Evolutionary conservation across 2,797 vertebrate genomes (phyloP), one percentile per base, ranked within the genome.

Genomic region (Chloroceryle inda): DNA sequence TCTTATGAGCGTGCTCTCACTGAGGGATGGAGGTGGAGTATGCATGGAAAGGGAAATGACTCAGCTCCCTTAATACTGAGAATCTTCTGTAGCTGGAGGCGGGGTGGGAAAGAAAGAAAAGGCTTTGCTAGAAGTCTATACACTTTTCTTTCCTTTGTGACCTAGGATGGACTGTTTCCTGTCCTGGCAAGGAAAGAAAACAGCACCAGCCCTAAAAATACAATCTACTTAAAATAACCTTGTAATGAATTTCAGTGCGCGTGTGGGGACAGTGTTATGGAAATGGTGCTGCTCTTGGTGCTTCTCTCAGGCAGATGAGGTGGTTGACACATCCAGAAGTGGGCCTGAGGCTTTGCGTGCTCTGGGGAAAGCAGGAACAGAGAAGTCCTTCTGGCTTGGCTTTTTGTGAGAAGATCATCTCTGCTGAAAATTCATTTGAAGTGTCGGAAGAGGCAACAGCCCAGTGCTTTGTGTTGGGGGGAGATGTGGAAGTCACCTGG

Each of bases 1-100:
- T 95, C 88, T 59, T 58, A 50, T 94, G 89, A 92, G 95, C 97
- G 97, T 96, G 50, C 92, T 97, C 76, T 91, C 38, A 17, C 74
- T 97, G 96, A 78, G 92, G 92, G 87, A 75, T 33, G 47, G 71
- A 56, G 73, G 72, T 61, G 73, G 85, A 83, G 76, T 77, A 91
- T 81, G 69, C 62, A 7, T 38, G 76, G 89, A 94, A 94, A 88
- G 88, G 55, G 84, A 89, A 81, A 40, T 66, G 79, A n/a, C 63
- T 87, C 50, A 80, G 50, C 45, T 38, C 24, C 74, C 11, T 33
- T 75, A 47, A 52, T 72, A n/a, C 53, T 85, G 35, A 85, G 49
- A 81, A 92, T 55, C 73, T 73, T 85, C 26, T 66, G 55, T 66
- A 86, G n/a, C 29, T 45, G 29, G 26, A 59, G 38, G 13, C 13